Evolutionary conservation across 2,113 vertebrate species (phyloP).

Genomic region (Heptranchias perlo): DNA sequence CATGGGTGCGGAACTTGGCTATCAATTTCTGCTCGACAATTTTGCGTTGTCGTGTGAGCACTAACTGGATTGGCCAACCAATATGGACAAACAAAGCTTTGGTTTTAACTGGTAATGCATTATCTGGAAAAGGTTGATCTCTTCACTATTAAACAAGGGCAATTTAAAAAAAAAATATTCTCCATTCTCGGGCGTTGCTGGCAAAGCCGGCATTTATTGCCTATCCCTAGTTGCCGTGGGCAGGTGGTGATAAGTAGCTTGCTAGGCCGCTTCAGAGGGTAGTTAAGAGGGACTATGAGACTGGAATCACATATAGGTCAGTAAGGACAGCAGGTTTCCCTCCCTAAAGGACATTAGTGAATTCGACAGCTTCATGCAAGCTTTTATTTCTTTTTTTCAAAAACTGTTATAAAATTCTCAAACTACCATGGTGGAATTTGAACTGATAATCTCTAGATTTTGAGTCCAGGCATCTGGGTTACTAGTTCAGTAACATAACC

Average conservation of each 20-base stretch:
- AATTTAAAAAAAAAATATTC: background rate
- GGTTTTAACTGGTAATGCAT: background rate
- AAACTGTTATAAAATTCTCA: background rate
- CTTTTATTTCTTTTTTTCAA: background rate
- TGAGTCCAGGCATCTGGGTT: too few relatives aligned
- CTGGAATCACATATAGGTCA: background rate
- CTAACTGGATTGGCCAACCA: too few relatives aligned
- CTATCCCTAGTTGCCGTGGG: background rate
- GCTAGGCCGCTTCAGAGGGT: too few relatives aligned
- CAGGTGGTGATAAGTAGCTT: background rate
- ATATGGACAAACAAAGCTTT: background rate
- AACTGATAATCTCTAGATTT: too few relatives aligned
- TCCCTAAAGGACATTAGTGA: too few relatives aligned
- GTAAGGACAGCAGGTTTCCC: background rate
- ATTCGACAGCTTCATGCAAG: background rate
- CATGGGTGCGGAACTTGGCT: too few relatives aligned
- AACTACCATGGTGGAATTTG: background rate
- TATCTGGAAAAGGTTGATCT: background rate
- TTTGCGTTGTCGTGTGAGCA: too few relatives aligned
- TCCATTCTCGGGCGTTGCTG: background rate
- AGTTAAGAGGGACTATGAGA: background rate
- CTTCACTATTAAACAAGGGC: background rate
- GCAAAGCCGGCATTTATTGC: background rate
- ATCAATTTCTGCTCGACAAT: too few relatives aligned
- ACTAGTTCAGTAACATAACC: background rate